Evolutionary conservation across 1,140 invertebrate genomes (phyloP), one percentile per base, ranked within the genome.

Genomic region (Nephotettix cincticeps): DNA sequence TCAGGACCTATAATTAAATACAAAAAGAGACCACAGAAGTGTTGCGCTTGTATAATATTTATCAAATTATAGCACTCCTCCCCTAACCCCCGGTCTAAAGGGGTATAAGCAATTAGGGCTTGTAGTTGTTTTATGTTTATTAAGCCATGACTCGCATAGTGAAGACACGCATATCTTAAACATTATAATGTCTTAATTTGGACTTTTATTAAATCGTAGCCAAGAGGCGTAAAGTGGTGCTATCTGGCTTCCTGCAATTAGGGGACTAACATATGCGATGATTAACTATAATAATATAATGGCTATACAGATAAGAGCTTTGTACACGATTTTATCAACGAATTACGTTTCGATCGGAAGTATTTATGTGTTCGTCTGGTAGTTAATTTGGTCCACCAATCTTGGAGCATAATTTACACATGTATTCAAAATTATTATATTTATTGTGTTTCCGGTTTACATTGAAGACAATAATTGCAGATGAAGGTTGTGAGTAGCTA

Each of bases 271-370:
- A 51, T 51, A 51, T n/a, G 14, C 21, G 47, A 4, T n/a, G 47
- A 51, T 51, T 51, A 51, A 51, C 47, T 51, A 51, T 51, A 51
- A 51, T 51, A 51, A 51, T 51, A 51, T 51, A 51, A 51, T 51
- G 47, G 47, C n/a, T 51, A 51, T 51, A 17, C 32, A 6, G 32
- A 36, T 36, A 36, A 4, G 14, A 14, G 32, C 32, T 36, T 36
- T 36, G 32, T 36, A 36, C 32, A 36, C 32, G 32, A 36, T 36
- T 14, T 36, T 36, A 36, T 36, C 32, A 6, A n/a, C n/a, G n/a
- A n/a, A n/a, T n/a, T n/a, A n/a, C 36, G 6, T 40, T 40, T 6
- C 36, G 17, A 40, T 40, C 36, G 36, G 6, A n/a, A n/a, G n/a
- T 40, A 6, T 40, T 40, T 40, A 40, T 40, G 36, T 17, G 17